Conservation (phyloP, 2,797 vertebrate genomes). For the Ceyx erithaca region DNA sequence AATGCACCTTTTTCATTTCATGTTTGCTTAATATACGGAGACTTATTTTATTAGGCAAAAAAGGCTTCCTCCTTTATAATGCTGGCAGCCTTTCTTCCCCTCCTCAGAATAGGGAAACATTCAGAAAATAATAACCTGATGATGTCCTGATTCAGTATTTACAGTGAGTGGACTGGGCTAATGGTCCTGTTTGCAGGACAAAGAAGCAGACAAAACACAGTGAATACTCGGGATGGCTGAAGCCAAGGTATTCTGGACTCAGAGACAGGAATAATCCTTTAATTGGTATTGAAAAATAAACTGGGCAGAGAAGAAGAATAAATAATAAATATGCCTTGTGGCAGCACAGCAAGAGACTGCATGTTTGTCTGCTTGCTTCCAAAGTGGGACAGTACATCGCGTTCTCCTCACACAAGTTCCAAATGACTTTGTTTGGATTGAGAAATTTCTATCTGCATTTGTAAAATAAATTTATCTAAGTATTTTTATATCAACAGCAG, state of each 20-base stretch:
- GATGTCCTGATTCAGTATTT: background rate
- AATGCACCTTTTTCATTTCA: background rate
- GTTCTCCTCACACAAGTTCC: background rate
- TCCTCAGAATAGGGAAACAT: background rate
- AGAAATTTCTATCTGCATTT: constrained; percentile 15
- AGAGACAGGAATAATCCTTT: background rate
- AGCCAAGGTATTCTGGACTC: constrained; percentile 18
- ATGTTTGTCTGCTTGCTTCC: background rate
- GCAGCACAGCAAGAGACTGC: constrained; percentile 16
- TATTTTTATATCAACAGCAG: constrained; percentile 17
- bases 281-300: constrained; percentile 61
- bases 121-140: background rate
- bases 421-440: constrained; percentile 15
- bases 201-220: background rate
- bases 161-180: background rate
- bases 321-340: constrained; percentile 56
- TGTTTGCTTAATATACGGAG: background rate
- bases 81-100: background rate
- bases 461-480: constrained; percentile 51
- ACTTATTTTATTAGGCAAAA: background rate
- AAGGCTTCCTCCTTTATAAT: background rate
- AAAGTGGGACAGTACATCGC: background rate
- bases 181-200: background rate
- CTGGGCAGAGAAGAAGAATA: constrained; percentile 18
- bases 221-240: background rate